Percentiles rank a stretch among this genome's conserved stretches.
Evolutionary conservation across 2,113 vertebrate genomes (phyloP).

Genomic region (Lepidothrix coronata): DNA sequence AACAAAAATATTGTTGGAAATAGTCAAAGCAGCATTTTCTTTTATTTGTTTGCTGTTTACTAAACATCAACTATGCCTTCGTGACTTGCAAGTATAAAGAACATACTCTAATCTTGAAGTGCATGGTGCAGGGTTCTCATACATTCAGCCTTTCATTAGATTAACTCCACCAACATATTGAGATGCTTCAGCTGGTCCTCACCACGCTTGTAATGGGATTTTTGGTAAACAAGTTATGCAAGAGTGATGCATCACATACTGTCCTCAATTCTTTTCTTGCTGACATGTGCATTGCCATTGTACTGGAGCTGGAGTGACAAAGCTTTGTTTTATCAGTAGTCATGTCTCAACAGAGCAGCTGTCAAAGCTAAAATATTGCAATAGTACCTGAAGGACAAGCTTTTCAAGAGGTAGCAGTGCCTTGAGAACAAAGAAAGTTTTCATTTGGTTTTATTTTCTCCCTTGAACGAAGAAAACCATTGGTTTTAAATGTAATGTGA

Average conservation of each 20-base stretch:
- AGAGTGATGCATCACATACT: neutral
- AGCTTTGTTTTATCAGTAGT: slow-evolving; percentile 2
- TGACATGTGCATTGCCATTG: neutral
- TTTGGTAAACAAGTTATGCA: slow-evolving; percentile 22
- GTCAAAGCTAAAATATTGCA: slow-evolving; percentile 24
- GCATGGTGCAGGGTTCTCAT: neutral
- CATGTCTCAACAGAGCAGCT: slow-evolving; percentile 31
- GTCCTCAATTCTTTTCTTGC: neutral
- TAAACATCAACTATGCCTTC: neutral
- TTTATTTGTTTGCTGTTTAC: neutral
- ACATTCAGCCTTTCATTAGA: neutral
- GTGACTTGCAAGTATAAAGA: neutral
- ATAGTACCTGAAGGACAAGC: neutral
- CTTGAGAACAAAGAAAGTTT: neutral
- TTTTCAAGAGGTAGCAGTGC: neutral
- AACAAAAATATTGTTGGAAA: neutral
- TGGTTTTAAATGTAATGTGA: neutral
- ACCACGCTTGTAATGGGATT: neutral
- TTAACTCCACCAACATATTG: neutral
- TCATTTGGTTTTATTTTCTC: neutral
- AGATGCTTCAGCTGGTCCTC: neutral
- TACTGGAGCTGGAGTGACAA: neutral
- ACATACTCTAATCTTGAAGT: neutral
- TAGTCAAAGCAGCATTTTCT: neutral
- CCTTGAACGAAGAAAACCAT: neutral